These are phyloP conservation scores for Volucella bombylans DNA, from an alignment of 2,888 invertebrate species.

Conservation along the genomic window DNA sequence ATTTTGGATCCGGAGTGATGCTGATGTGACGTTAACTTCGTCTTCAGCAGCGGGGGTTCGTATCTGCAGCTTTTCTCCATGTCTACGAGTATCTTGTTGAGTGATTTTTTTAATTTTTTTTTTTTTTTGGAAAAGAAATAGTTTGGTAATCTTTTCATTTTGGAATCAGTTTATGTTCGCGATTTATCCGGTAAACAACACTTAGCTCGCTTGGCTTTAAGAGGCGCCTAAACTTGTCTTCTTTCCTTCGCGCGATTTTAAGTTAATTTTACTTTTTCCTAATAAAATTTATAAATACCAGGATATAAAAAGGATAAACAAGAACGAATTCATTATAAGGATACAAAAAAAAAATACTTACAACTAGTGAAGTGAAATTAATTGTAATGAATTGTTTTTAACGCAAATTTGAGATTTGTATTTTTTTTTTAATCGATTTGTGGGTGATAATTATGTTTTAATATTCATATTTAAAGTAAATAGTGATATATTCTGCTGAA, in stretches of 20 bases:
- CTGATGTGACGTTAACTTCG: slow-evolving; percentile 47
- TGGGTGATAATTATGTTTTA: no score
- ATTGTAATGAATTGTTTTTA: neutral
- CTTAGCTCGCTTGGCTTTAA: slow-evolving; percentile 36
- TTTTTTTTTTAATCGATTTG: no score
- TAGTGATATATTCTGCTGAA: no score
- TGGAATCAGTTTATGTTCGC: slow-evolving; percentile 70
- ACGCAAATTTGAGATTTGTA: no score
- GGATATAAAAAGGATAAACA: neutral
- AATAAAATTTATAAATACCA: slow-evolving; percentile 5
- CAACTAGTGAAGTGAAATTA: slow-evolving; percentile 4
- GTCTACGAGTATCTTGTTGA: slow-evolving; percentile 54
- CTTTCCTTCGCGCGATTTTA: slow-evolving; percentile 20
- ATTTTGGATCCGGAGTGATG: slow-evolving; percentile 56
- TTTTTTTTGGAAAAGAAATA: slow-evolving; percentile 54
- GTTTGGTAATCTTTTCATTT: slow-evolving; percentile 68
- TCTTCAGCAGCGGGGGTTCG: slow-evolving; percentile 48
- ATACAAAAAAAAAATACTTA: neutral
- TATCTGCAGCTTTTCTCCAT: slow-evolving; percentile 30
- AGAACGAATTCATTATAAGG: neutral
- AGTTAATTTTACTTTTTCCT: neutral
- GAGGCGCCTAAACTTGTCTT: neutral
- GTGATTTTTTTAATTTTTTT: neutral
- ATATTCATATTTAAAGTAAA: no score
- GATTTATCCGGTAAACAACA: slow-evolving; percentile 70